Percentiles rank a stretch among this genome's conserved stretches.
Evolutionary conservation across 2,888 invertebrate genomes (phyloP).

Genomic region (Tenthredo livida): DNA sequence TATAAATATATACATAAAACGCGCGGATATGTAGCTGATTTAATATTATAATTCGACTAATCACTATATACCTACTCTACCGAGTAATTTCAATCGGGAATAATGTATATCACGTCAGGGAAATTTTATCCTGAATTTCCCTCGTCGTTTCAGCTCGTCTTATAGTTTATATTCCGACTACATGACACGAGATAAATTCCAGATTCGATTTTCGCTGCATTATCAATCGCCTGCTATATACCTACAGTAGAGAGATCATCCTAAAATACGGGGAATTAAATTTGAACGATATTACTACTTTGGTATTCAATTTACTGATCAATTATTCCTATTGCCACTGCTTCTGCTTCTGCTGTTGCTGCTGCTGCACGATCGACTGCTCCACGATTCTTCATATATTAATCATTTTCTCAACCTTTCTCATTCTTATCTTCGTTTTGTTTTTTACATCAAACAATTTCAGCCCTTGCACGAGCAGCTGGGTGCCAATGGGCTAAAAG

Average conservation of each 20-base stretch:
- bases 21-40: neutral
- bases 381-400: neutral
- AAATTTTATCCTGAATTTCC: neutral
- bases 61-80: neutral
- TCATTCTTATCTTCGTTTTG: neutral
- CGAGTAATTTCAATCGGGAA: neutral
- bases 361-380: neutral
- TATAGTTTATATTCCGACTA: neutral
- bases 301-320: slow-evolving; percentile 36
- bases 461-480: slow-evolving; percentile 60
- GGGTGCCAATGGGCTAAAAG: slow-evolving; percentile 56
- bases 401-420: neutral
- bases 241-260: neutral
- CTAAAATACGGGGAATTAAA: neutral
- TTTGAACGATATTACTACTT: slow-evolving; percentile 7
- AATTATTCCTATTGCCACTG: neutral
- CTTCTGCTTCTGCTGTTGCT: neutral
- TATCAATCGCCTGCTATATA: neutral
- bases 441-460: neutral
- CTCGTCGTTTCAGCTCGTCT: neutral
- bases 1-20: too few species aligned
- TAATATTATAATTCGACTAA: neutral
- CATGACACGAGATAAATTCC: too few species aligned
- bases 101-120: neutral
- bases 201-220: neutral